A percentile compares a stretch with the other conserved stretches of the same genome.
Evolutionary conservation across 2,888 invertebrate species (phyloP).

Genomic region (Aleiodes leptofemur): DNA sequence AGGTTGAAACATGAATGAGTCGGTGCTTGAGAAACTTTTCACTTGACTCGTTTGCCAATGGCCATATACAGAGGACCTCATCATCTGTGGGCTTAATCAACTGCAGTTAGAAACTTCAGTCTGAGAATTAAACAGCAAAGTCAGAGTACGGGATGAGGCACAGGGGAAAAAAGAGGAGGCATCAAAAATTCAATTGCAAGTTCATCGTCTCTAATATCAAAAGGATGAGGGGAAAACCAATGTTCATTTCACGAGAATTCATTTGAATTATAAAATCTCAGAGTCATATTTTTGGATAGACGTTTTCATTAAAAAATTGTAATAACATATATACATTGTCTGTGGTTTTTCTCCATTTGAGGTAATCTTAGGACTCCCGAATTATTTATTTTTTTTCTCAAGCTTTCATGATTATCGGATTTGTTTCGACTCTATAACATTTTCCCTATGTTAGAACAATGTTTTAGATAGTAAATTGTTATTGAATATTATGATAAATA

Average conservation of each 20-base stretch:
- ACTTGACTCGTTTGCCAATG: constrained; percentile 37
- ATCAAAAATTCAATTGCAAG: constrained; percentile 25
- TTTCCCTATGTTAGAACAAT: too few species aligned
- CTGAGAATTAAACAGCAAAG: constrained; percentile 56
- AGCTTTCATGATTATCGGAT: too few species aligned
- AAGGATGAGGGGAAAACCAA: neutral
- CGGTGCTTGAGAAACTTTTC: constrained; percentile 39
- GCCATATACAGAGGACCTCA: constrained; percentile 57
- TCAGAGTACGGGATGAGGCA: constrained; percentile 50
- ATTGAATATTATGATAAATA: too few species aligned
- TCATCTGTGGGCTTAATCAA: constrained; percentile 68
- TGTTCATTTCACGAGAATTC: neutral
- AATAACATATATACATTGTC: neutral
- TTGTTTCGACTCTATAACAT: too few species aligned
- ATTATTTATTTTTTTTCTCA: too few species aligned
- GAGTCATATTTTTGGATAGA: neutral
- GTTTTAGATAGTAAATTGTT: too few species aligned
- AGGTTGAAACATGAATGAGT: constrained; percentile 48
- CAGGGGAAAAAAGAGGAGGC: too few species aligned
- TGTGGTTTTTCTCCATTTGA: neutral
- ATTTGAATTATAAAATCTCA: neutral
- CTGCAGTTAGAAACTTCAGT: constrained; percentile 47
- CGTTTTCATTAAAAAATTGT: neutral
- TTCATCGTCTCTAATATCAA: constrained; percentile 18
- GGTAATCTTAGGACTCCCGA: too few species aligned